phyloP scores from a whole-genome alignment of 1,140 invertebrate species.

The Hycleus cichorii region DNA sequence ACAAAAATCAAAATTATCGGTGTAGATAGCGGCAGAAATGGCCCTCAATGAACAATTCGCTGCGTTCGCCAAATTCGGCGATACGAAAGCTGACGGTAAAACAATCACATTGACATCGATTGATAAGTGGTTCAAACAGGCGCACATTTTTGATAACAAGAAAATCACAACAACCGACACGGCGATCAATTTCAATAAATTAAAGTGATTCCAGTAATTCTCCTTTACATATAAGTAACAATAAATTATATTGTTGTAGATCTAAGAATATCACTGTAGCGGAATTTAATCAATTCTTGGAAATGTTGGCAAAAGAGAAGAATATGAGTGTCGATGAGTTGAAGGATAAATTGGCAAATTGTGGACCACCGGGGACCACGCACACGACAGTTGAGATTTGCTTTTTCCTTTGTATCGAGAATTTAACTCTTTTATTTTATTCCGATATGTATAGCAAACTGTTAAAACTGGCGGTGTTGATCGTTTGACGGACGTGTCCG shows the following conservation, averaged over 20 bases:
- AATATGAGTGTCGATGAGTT: slow-evolving; percentile 46
- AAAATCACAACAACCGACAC: slow-evolving; percentile 62
- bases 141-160: slow-evolving; percentile 56
- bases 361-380: slow-evolving; percentile 44
- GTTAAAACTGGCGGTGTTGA: slow-evolving; percentile 66
- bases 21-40: background rate
- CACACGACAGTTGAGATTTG: background rate
- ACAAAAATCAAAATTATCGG: too few relatives aligned
- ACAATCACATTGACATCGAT: slow-evolving; percentile 57
- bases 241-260: background rate
- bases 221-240: background rate
- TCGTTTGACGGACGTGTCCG: slow-evolving; percentile 79
- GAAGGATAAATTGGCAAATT: slow-evolving; percentile 46
- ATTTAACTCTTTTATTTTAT: too few relatives aligned
- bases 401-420: too few relatives aligned
- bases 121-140: slow-evolving; percentile 74
- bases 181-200: slow-evolving; percentile 58
- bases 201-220: slow-evolving; percentile 44
- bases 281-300: slow-evolving; percentile 42
- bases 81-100: slow-evolving; percentile 56
- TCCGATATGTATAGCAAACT: background rate
- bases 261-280: slow-evolving; percentile 26
- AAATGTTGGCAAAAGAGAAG: slow-evolving; percentile 50
- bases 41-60: slow-evolving; percentile 38
- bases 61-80: slow-evolving; percentile 60